Conservation (phyloP, 2,113 vertebrate species). For the Vimba vimba region DNA sequence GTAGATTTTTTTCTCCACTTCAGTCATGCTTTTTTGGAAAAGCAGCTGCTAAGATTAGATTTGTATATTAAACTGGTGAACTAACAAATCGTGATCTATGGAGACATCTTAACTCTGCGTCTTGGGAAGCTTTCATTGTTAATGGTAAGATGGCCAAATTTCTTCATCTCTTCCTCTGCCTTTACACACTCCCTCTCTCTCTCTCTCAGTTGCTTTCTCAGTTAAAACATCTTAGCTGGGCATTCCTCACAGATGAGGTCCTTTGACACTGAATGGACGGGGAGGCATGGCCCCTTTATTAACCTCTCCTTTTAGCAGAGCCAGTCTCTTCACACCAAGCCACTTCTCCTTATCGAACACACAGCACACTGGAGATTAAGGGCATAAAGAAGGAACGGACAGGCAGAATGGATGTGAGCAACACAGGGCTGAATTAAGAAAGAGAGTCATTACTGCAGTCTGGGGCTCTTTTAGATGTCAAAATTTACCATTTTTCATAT, state of each 20-base stretch:
- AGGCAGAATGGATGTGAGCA: conserved; percentile 52
- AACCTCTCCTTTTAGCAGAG: conserved; percentile 59
- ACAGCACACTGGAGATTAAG: conserved; percentile 59
- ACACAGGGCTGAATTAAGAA: conserved; percentile 46
- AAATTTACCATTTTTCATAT: neutral
- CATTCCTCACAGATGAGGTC: conserved; percentile 48
- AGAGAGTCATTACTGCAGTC: conserved; percentile 39
- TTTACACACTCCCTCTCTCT: neutral
- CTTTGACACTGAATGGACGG: conserved; percentile 55
- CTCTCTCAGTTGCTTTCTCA: conserved; percentile 13
- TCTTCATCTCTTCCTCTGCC: neutral
- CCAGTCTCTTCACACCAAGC: conserved; percentile 55
- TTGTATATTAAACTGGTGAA: conserved; percentile 26
- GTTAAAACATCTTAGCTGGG: conserved; percentile 53
- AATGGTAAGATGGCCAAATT: conserved; percentile 16
- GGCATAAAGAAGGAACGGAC: conserved; percentile 47
- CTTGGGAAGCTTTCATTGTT: conserved; percentile 14
- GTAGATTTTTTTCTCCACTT: neutral
- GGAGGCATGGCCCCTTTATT: conserved; percentile 55
- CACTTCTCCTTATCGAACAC: conserved; percentile 58
- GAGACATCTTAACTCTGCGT: neutral
- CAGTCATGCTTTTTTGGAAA: conserved; percentile 14
- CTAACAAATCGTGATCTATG: conserved; percentile 17
- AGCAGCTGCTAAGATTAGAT: conserved; percentile 1
- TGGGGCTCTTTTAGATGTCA: conserved; percentile 17